These are phyloP conservation scores for Hemiprocne comata DNA, from an alignment of 2,113 vertebrate genomes.

Conservation along the genomic window DNA sequence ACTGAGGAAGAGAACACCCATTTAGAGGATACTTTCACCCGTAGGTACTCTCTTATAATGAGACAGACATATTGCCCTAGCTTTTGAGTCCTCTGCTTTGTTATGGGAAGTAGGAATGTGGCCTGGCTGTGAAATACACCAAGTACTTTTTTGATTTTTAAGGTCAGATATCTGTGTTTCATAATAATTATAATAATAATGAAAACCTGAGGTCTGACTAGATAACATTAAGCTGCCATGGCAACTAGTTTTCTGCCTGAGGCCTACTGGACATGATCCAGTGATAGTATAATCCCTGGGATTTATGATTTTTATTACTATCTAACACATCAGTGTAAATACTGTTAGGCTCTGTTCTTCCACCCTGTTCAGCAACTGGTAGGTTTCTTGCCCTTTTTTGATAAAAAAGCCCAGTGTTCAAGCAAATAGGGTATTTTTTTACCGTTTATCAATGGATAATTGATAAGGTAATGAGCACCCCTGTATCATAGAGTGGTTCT, in stretches of 20 bases:
- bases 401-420: background rate
- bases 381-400: background rate
- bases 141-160: background rate
- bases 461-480: background rate
- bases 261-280: constrained; percentile 54
- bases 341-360: background rate
- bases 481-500: background rate
- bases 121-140: background rate
- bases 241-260: constrained; percentile 71
- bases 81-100: background rate
- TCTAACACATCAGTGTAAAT: constrained; percentile 12
- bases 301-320: constrained; percentile 56
- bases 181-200: background rate
- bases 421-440: background rate
- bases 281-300: constrained; percentile 75
- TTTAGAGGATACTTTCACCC: background rate
- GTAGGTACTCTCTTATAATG: background rate
- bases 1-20: background rate
- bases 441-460: accelerated
- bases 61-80: accelerated
- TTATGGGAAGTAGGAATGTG: background rate
- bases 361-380: background rate
- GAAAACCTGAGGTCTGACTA: constrained; percentile 55
- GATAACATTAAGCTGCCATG: constrained; percentile 61
- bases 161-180: background rate